A percentile compares a stretch with the other conserved stretches of the same genome.
Evolutionary conservation across 2,797 vertebrate species (phyloP).

Genomic region (Emys orbicularis): DNA sequence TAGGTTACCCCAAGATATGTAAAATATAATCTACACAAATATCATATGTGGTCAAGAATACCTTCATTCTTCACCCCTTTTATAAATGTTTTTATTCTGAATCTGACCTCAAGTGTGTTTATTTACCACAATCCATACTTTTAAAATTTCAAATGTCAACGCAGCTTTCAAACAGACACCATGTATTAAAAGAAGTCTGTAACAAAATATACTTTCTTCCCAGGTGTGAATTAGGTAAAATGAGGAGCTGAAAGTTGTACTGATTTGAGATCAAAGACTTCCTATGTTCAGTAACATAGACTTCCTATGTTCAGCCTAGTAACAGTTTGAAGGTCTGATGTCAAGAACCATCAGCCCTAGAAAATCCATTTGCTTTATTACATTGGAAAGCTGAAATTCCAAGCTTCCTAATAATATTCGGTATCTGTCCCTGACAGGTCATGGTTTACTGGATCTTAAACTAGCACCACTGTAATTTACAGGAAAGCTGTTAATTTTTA

Average conservation of each 20-base stretch:
- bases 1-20: not conserved
- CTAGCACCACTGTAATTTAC: not conserved
- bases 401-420: not conserved
- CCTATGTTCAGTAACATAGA: not conserved
- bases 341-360: not conserved
- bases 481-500: not conserved
- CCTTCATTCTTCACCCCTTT: not conserved
- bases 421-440: not conserved
- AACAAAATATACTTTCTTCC: not conserved
- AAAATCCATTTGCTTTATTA: not conserved
- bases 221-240: not conserved
- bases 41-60: constrained; percentile 14
- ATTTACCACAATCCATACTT: not conserved
- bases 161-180: not conserved
- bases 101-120: not conserved
- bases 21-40: not conserved
- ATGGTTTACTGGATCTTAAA: accelerated
- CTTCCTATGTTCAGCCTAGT: accelerated
- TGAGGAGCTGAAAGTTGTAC: not conserved
- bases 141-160: constrained; percentile 18
- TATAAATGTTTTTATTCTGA: not conserved
- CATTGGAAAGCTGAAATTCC: not conserved
- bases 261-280: not conserved
- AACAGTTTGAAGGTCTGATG: not conserved
- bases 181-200: not conserved